Conservation (phyloP, 2,888 invertebrate species). For the Phlogophora meticulosa region DNA sequence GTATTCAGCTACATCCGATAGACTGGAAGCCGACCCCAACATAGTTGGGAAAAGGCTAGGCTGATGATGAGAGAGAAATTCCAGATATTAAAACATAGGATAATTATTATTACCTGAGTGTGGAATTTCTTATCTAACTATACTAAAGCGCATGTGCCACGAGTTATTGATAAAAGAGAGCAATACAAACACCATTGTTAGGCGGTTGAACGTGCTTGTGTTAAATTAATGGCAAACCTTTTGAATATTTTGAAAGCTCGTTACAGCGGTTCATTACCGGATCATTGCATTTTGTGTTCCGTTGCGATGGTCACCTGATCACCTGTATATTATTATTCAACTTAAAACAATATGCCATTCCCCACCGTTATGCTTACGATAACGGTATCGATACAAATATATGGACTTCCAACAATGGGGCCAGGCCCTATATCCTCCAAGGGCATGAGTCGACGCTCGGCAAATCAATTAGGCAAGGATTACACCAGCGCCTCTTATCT, state of each 20-base stretch:
- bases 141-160: too few relatives aligned
- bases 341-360: slow-evolving; percentile 43
- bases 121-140: too few relatives aligned
- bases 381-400: slow-evolving; percentile 59
- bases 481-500: slow-evolving; percentile 71
- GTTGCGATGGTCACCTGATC: slow-evolving; percentile 4
- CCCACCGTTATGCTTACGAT: slow-evolving; percentile 57
- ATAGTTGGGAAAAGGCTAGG: too few relatives aligned
- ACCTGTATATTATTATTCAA: slow-evolving; percentile 30
- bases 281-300: too few relatives aligned
- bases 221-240: neutral
- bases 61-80: too few relatives aligned
- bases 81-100: too few relatives aligned
- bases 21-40: too few relatives aligned
- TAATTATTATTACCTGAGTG: too few relatives aligned
- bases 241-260: neutral
- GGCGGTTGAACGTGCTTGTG: neutral
- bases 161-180: too few relatives aligned
- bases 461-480: slow-evolving; percentile 83
- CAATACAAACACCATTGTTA: neutral
- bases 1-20: too few relatives aligned
- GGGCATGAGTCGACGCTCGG: slow-evolving; percentile 73
- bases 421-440: slow-evolving; percentile 57
- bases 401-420: slow-evolving; percentile 55
- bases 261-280: slow-evolving; percentile 24